Percentiles rank a stretch among this genome's conserved stretches.
These are phyloP conservation scores for Equus quagga DNA, from an alignment of 2,113 vertebrate genomes.

Conservation along the genomic window DNA sequence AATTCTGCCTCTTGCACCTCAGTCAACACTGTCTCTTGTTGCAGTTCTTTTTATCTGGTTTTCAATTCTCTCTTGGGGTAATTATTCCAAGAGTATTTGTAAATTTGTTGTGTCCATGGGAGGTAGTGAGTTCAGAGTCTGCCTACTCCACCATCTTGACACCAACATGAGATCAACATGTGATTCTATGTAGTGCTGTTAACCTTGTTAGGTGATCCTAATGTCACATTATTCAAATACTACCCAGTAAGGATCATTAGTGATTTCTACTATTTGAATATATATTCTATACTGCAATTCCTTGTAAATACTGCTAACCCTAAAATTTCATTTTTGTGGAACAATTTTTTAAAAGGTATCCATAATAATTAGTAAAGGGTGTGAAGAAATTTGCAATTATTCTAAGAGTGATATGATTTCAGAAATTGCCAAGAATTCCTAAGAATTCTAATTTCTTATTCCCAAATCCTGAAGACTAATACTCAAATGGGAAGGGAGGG, in stretches of 20 bases:
- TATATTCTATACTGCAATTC: not conserved
- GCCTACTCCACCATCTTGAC: no score
- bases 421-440: not conserved
- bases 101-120: no score
- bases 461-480: not conserved
- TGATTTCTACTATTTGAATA: not conserved
- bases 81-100: no score
- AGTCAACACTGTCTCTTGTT: no score
- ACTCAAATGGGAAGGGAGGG: fast-evolving
- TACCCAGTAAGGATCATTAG: not conserved
- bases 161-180: not conserved
- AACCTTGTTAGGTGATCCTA: not conserved
- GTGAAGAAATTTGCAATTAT: not conserved
- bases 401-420: not conserved
- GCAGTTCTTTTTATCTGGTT: no score
- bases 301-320: not conserved
- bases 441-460: not conserved
- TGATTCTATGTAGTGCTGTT: not conserved
- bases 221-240: not conserved
- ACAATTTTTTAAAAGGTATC: not conserved
- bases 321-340: not conserved
- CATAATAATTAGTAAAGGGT: not conserved
- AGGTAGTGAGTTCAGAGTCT: no score
- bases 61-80: no score
- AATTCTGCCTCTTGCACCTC: no score